phyloP scores from a whole-genome alignment of 2,797 vertebrate species.

The Pelobates cultripes region DNA sequence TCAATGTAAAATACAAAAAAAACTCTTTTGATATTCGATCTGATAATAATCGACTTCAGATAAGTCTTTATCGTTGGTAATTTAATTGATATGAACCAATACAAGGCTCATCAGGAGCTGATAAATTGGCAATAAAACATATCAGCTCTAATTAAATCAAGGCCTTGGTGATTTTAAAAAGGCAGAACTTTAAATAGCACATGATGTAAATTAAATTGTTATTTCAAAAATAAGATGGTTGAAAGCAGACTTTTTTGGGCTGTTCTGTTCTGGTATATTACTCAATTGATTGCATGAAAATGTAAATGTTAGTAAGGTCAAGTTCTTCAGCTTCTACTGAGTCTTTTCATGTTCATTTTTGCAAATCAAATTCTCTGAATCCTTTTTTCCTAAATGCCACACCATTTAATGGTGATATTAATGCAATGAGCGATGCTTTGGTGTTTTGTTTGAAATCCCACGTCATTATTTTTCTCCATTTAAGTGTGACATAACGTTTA shows the following conservation, averaged over 20 bases:
- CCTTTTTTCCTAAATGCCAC: slow-evolving; percentile 40
- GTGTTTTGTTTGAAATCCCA: slow-evolving; percentile 32
- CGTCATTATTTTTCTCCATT: slow-evolving; percentile 2
- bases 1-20: no score
- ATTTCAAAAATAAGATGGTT: slow-evolving; percentile 44
- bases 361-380: slow-evolving; percentile 35
- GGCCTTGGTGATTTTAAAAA: no score
- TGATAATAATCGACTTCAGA: no score
- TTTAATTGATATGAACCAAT: no score
- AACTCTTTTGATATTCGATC: no score
- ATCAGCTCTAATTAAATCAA: no score
- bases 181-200: slow-evolving; percentile 14
- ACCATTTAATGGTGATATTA: slow-evolving; percentile 38
- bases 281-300: slow-evolving; percentile 45
- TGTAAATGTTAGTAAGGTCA: slow-evolving; percentile 50
- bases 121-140: no score
- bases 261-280: slow-evolving; percentile 43
- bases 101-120: no score
- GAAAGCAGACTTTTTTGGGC: slow-evolving; percentile 19
- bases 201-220: slow-evolving; percentile 39
- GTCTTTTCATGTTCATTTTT: slow-evolving; percentile 45
- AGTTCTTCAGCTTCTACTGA: slow-evolving; percentile 26
- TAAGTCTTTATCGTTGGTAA: no score
- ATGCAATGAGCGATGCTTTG: slow-evolving; percentile 28
- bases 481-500: slow-evolving; percentile 26